phyloP scores from a whole-genome alignment of 2,797 vertebrate species.

The Amphiprion clarkii region DNA sequence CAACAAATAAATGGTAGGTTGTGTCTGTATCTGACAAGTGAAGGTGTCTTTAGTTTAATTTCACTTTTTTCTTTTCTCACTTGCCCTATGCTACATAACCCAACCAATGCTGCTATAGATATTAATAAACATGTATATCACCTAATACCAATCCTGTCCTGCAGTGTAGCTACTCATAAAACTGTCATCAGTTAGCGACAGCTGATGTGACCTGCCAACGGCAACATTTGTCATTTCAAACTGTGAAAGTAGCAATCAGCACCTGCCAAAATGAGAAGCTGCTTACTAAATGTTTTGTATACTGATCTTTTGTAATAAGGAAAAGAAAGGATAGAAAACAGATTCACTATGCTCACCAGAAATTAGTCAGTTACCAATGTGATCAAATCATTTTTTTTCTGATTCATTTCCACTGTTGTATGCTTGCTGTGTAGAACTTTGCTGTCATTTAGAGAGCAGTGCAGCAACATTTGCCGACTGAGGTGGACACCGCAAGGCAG shows the following conservation, averaged over 20 bases:
- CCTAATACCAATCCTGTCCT: no score
- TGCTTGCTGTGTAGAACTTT: background rate
- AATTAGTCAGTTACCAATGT: background rate
- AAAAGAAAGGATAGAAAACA: background rate
- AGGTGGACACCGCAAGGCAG: background rate
- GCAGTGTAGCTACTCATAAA: no score
- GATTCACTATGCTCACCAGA: background rate
- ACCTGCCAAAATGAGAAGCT: background rate
- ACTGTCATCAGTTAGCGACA: no score
- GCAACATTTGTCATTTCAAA: background rate
- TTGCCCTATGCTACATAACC: no score
- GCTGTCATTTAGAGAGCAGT: background rate
- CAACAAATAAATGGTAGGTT: background rate
- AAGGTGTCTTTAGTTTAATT: background rate
- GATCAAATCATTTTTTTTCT: background rate
- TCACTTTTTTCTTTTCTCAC: no score
- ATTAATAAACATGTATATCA: no score
- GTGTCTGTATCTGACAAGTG: background rate
- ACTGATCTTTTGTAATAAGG: background rate
- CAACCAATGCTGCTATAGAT: no score
- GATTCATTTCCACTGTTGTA: slow-evolving; percentile 1
- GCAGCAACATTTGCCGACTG: rapidly evolving
- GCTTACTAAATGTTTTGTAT: background rate
- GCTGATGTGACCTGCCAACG: background rate
- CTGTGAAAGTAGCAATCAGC: background rate